phyloP scores from a whole-genome alignment of 2,113 vertebrate species.

The human region GRCh38 chr5:89236501-89237000 shows the following conservation, averaged over 20 bases:
- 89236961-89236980: constrained; percentile 5
- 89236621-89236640: not conserved
- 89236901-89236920: constrained; percentile 55
- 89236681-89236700: constrained; percentile 10
- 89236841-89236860: not conserved
- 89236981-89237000: constrained; percentile 12
- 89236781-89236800: not conserved
- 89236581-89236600: constrained; percentile 29
- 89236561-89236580: not conserved
- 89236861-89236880: not conserved
- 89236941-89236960: not conserved
- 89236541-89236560: constrained; percentile 5
- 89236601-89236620: constrained; percentile 28
- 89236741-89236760: constrained; percentile 1
- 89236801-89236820: constrained; percentile 1
- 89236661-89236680: not conserved
- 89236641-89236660: not conserved
- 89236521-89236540: not conserved
- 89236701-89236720: not conserved
- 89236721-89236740: constrained; percentile 30
- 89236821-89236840: constrained; percentile 5
- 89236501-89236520: constrained; percentile 7
- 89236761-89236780: not conserved
- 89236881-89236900: not conserved
- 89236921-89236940: constrained; percentile 40